Percentiles rank a stretch among this genome's conserved stretches.
phyloP scores from a whole-genome alignment of 2,113 vertebrate species.

The Odocoileus hemionus region DNA sequence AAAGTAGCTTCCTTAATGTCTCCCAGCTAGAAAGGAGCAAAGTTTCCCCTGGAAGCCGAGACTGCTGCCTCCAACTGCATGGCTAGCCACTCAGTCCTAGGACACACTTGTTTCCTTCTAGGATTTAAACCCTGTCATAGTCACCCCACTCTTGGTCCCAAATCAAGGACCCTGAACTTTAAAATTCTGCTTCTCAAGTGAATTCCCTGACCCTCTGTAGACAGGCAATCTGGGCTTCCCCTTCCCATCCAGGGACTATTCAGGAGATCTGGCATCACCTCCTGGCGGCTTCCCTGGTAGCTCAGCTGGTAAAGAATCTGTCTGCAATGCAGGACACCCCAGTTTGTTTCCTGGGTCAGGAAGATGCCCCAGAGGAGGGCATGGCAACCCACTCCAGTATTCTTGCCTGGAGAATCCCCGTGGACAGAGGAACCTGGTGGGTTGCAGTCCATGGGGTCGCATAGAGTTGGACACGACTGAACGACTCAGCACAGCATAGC shows the following conservation, averaged over 20 bases:
- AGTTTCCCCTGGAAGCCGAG: background rate
- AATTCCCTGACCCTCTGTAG: background rate
- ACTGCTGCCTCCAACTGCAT: background rate
- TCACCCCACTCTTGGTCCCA: background rate
- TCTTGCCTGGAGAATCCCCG: background rate
- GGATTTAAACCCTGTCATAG: background rate
- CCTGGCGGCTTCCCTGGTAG: background rate
- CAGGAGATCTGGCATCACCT: background rate
- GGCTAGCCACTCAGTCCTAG: background rate
- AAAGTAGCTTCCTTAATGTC: background rate
- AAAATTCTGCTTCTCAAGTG: background rate
- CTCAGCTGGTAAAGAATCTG: background rate
- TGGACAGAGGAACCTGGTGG: background rate
- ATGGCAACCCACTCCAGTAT: background rate
- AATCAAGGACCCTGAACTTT: background rate
- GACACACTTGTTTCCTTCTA: background rate
- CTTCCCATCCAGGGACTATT: background rate
- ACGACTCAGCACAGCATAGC: background rate
- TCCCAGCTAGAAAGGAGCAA: background rate
- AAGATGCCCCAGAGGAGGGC: background rate
- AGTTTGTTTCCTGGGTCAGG: background rate
- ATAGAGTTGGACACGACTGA: background rate
- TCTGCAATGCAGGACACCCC: background rate
- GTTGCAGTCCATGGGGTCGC: background rate
- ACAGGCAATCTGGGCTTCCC: background rate